Evolutionary conservation across 2,797 vertebrate species (phyloP).

Genomic region (Cyclopterus lumpus): DNA sequence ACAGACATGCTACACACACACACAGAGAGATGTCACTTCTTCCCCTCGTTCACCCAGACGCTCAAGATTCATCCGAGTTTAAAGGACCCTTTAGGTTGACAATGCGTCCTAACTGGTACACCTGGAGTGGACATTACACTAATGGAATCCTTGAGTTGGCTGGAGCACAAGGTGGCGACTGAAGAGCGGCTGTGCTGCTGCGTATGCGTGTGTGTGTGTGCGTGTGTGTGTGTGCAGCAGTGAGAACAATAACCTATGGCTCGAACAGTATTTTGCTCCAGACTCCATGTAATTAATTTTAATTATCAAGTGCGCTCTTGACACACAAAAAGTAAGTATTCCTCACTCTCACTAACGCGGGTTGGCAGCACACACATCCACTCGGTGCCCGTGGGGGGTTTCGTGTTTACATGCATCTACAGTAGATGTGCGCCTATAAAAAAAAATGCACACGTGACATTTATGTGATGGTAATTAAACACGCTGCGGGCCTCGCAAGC

Average conservation of each 20-base stretch:
- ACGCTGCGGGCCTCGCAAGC: constrained; percentile 13
- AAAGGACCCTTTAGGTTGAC: constrained; percentile 52
- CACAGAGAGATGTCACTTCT: constrained; percentile 11
- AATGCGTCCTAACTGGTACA: constrained; percentile 30
- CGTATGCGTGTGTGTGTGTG: constrained; percentile 3
- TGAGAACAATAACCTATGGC: constrained; percentile 64
- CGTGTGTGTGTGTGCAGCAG: constrained; percentile 16
- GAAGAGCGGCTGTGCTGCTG: constrained; percentile 31
- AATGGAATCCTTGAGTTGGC: constrained; percentile 51
- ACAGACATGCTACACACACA: constrained; percentile 10
- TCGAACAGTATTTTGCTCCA: constrained; percentile 66
- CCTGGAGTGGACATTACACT: constrained; percentile 48
- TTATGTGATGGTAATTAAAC: constrained; percentile 60
- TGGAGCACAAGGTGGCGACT: constrained; percentile 39
- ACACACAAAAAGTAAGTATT: constrained; percentile 79
- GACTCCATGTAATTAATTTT: constrained; percentile 78
- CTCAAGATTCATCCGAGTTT: constrained; percentile 33
- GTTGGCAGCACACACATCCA: constrained; percentile 23
- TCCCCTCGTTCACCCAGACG: constrained; percentile 10
- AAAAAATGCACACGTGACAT: constrained; percentile 46
- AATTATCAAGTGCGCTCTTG: constrained; percentile 75
- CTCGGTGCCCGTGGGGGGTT: background rate
- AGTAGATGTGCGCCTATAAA: constrained; percentile 12
- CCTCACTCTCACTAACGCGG: constrained; percentile 63
- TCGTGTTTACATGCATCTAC: constrained; percentile 15